These are phyloP conservation scores for Scomber scombrus DNA, from an alignment of 2,113 vertebrate species.

Conservation along the genomic window DNA sequence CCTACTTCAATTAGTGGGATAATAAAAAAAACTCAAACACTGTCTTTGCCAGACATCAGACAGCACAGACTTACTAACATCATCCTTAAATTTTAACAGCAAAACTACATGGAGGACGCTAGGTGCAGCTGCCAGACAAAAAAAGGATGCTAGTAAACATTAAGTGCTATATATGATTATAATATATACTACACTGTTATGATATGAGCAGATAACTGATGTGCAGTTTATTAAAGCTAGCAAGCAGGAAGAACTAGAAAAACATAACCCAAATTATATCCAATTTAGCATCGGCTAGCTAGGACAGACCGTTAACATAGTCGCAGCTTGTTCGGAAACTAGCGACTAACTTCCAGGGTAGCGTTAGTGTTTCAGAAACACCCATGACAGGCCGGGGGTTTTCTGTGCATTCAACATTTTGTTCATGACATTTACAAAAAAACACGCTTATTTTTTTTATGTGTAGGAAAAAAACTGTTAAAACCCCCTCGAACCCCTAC, in stretches of 20 bases:
- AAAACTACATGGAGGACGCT: neutral
- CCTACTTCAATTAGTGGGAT: neutral
- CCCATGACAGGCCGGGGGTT: constrained; percentile 21
- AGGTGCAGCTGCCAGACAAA: neutral
- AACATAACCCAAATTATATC: neutral
- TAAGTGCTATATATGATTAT: neutral
- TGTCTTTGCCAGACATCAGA: accelerated
- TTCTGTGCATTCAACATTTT: neutral
- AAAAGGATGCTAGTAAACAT: constrained; percentile 69
- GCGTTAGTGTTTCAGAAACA: constrained; percentile 34
- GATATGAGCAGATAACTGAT: accelerated
- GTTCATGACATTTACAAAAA: too few species aligned
- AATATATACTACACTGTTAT: too few species aligned
- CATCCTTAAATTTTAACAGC: accelerated
- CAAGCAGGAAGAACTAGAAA: neutral
- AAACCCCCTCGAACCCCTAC: neutral
- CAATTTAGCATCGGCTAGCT: constrained; percentile 36
- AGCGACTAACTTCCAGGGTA: constrained; percentile 44
- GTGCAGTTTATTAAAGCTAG: neutral
- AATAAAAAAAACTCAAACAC: neutral
- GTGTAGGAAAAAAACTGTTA: neutral
- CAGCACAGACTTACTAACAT: neutral
- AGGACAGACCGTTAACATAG: constrained; percentile 6
- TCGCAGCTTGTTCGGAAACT: constrained; percentile 45
- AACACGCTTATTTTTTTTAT: neutral